Conservation (phyloP, 2,797 vertebrate genomes). For the Spheniscus humboldti region DNA sequence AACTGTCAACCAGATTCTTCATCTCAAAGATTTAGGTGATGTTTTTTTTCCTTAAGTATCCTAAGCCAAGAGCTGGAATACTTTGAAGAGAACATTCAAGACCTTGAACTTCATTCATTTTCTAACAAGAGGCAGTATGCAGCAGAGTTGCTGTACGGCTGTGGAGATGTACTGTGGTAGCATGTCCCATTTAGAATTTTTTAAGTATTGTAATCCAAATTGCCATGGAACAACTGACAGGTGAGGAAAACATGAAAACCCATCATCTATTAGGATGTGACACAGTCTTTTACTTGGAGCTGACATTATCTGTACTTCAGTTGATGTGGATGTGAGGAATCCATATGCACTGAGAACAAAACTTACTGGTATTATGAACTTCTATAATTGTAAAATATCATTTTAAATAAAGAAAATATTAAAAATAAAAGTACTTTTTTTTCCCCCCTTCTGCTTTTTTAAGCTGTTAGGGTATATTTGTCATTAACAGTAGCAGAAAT, state of each 20-base stretch:
- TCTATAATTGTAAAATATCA: background rate
- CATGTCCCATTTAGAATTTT: background rate
- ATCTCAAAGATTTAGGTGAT: background rate
- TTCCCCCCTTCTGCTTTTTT: background rate
- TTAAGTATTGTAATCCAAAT: background rate
- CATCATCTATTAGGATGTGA: background rate
- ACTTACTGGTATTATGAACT: background rate
- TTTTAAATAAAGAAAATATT: background rate
- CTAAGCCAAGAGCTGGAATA: background rate
- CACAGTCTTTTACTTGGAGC: background rate
- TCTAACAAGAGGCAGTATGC: background rate
- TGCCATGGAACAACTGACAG: background rate
- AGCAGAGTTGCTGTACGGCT: background rate
- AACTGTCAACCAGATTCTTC: background rate
- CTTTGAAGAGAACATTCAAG: background rate
- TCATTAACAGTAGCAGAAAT: background rate
- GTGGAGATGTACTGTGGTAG: background rate
- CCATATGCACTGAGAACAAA: background rate
- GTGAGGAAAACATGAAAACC: background rate
- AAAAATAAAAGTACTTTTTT: background rate
- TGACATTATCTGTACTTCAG: background rate
- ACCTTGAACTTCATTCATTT: constrained; percentile 6
- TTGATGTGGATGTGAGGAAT: background rate
- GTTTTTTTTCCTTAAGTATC: background rate
- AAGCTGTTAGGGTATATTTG: background rate